Evolutionary conservation across 64 coral and sea anemone species (phyloP), one percentile per base, ranked within the genome.

Genomic region (Pachyseris speciosa): DNA sequence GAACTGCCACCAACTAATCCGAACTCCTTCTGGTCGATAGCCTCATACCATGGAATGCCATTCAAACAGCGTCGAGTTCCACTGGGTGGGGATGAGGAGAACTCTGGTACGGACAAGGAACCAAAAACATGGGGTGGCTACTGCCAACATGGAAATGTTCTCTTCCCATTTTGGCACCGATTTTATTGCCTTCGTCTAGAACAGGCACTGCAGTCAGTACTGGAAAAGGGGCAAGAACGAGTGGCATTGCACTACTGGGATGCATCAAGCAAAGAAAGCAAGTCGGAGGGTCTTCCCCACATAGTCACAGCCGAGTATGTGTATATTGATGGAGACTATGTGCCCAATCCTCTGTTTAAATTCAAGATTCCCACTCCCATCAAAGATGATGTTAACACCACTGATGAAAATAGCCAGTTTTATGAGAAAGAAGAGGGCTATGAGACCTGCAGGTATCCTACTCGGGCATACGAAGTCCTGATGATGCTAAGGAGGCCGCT

Each of bases 141-240:
- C 75, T 80, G 75, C 75, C 75, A 80, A 80, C 75, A 80, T 80
- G 49, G 11, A 47, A 80, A 80, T 80, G 75, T 55, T 80, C 75
- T 80, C 75, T 80, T 80, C 75, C 75, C 75, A 80, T 80, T 80
- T 80, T 80, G 75, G 75, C 75, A 80, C 75, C 75, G 75, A 80
- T 34, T 80, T 53, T 80, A 80, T 80, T 80, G 75, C 75, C 48
- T 55, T 80, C 75, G 75, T 80, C 33, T 80, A 32, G 75, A 80
- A 55, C 75, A 58, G 75, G 75, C 75, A 80, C 75, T 80, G 45
- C 75, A 80, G 75, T 80, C 75, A 80, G 75, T 80, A 80, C 75
- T 80, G 47, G 75, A 80, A 80, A 57, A 53, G 75, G 75, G 75
- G 75, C 53, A 55, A 15, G 75, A 80, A 57, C 75, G 75, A 80